Conservation (phyloP, 2,888 invertebrate genomes). For the Eupithecia vulgata region DNA sequence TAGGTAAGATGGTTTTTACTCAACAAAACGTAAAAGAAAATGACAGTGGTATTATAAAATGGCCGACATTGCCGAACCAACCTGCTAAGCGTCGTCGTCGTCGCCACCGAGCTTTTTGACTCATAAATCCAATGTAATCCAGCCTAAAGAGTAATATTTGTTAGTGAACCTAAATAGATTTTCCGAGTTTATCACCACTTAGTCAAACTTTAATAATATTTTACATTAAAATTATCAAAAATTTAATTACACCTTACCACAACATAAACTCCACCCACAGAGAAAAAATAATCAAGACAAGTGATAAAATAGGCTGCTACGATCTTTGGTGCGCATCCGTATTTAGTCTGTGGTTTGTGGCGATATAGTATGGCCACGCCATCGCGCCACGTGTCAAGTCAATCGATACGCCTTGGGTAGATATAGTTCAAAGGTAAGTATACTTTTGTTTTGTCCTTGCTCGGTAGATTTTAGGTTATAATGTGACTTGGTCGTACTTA, state of each 20-base stretch:
- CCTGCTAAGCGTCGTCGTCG: not conserved
- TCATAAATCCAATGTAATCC: not conserved
- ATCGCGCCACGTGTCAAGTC: not conserved
- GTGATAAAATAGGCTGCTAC: not conserved
- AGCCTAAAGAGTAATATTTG: not conserved
- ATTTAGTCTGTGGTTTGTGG: not conserved
- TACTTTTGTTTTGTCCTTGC: not conserved
- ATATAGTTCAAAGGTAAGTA: not conserved
- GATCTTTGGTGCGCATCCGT: not conserved
- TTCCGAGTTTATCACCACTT: not conserved
- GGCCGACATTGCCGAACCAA: conserved; percentile 1
- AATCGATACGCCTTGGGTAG: not conserved
- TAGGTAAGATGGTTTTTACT: not conserved
- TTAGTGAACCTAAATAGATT: not conserved
- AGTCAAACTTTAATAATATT: not conserved
- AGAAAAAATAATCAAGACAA: not conserved
- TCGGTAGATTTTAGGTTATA: not conserved
- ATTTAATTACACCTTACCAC: not conserved
- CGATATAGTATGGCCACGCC: not conserved
- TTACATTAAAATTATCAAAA: not conserved
- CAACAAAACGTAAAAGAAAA: not conserved
- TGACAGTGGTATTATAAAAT: not conserved
- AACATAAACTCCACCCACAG: not conserved
- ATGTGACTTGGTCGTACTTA: too few relatives aligned
- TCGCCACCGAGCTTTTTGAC: not conserved